Conservation (phyloP, 2,797 vertebrate species). For the Eurystomus glaucurus region DNA sequence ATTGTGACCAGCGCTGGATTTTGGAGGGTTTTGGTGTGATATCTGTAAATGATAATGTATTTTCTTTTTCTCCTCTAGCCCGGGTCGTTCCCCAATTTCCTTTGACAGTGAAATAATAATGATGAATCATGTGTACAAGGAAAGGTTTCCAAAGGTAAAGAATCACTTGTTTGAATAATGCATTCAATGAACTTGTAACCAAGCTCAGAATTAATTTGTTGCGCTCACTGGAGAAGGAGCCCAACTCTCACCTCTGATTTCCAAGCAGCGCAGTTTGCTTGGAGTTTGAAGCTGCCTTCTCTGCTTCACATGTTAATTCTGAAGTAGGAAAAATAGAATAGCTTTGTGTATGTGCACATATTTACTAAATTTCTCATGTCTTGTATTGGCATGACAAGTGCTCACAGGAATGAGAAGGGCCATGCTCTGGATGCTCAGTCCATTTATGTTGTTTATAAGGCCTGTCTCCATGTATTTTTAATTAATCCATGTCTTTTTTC, state of each 20-base stretch:
- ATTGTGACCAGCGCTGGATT: background rate
- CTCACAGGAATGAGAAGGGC: background rate
- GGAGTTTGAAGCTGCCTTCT: background rate
- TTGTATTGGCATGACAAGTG: background rate
- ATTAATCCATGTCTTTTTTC: background rate
- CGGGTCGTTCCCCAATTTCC: conserved; percentile 94
- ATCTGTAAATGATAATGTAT: background rate
- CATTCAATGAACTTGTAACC: background rate
- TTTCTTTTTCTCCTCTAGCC: conserved; percentile 84
- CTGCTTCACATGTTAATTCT: background rate
- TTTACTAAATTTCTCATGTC: background rate
- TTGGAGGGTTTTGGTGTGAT: background rate
- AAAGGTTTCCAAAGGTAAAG: conserved; percentile 97
- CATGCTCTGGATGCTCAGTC: background rate
- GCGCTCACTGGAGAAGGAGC: background rate
- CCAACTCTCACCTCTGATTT: background rate
- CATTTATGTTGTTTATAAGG: background rate
- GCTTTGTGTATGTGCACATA: background rate
- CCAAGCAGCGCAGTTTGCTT: background rate
- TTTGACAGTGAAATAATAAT: conserved; percentile 99
- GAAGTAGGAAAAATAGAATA: background rate
- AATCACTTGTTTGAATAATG: background rate
- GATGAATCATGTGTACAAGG: conserved; percentile 99
- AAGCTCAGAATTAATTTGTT: background rate
- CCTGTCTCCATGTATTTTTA: background rate